phyloP scores from a whole-genome alignment of 2,888 invertebrate genomes.

The Limnephilus rhombicus region DNA sequence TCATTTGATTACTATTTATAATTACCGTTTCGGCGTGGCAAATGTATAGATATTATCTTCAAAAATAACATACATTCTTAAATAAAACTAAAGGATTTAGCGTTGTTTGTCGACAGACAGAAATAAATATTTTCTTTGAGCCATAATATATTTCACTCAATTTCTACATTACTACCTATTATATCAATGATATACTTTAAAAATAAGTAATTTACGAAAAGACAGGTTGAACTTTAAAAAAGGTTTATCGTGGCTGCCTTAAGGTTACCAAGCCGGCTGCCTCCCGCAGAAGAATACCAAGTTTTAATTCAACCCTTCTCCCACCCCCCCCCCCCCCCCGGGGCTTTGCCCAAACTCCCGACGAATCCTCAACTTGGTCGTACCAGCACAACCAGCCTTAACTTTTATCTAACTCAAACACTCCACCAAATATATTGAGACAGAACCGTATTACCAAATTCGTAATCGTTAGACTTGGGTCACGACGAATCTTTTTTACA shows the following conservation, averaged over 20 bases:
- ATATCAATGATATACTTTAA: too few relatives aligned
- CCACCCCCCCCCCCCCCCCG: neutral
- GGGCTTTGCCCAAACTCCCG: neutral
- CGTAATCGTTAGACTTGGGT: neutral
- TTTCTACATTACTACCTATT: too few relatives aligned
- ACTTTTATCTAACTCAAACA: constrained; percentile 1
- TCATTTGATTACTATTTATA: too few relatives aligned
- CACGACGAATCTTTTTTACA: neutral
- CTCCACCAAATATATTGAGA: neutral
- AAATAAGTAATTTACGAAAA: too few relatives aligned
- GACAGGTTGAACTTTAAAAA: neutral
- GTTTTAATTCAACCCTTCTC: constrained; percentile 1
- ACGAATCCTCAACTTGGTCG: neutral
- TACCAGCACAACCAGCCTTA: neutral
- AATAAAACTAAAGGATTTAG: too few relatives aligned
- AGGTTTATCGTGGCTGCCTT: neutral
- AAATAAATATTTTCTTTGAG: too few relatives aligned
- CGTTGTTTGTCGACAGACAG: too few relatives aligned
- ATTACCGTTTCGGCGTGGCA: too few relatives aligned
- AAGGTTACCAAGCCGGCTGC: neutral
- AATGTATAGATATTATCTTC: too few relatives aligned
- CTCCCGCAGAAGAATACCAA: neutral
- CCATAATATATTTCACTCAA: too few relatives aligned
- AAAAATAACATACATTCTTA: too few relatives aligned
- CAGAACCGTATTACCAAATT: neutral